Base-by-base conservation (phyloP, 2,888 invertebrate genomes). In the Eubasilissa splendida region DNA sequence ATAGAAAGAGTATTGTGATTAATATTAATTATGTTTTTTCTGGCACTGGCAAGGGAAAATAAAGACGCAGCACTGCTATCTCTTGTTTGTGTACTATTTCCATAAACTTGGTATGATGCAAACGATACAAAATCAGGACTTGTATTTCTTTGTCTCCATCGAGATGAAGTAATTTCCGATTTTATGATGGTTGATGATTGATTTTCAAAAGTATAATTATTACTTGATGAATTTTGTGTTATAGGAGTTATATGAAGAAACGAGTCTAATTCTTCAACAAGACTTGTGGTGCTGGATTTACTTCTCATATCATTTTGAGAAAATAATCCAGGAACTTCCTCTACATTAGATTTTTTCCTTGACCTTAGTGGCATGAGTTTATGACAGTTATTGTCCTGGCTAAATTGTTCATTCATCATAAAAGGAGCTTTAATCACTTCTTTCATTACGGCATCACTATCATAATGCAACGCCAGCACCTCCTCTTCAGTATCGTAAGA, bases 241-340 rank as follows among this genome's bases (percentile, higher is more conserved):
- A 90, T 86, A 0, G 91, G 90, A 42, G 90, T 89, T 80, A 91
- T 91, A 84, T 90, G 90, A 52, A 91, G 85, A 2, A 90, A 85
- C 0, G 90, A 89, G 80, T 88, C 88, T 84, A 91, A 90, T 0
- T 88, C 85, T 80, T 90, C 88, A 3, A 82, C 66, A 9, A 83
- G 53, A n/a, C 75, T 79, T 8, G 56, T 22, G 12, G 77, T 31
- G 52, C 74, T 81, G n/a, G 71, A 73, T 82, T 79, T 82, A 53
- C 33, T 79, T 65, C 50, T 76, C 14, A 31, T 33, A 59, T 42
- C 65, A 56, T 50, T 74, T 11, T 50, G 14, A 58, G 58, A 56
- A 76, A 60, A 63, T 42, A 68, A 14, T n/a, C 50, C 52, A 50
- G 54, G 58, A 58, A 52, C 31, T 60, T 81, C 71, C 12, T 75